Evolutionary conservation across 2,113 vertebrate genomes (phyloP), one percentile per base, ranked within the genome.

Genomic region (Nycticorax nycticorax): DNA sequence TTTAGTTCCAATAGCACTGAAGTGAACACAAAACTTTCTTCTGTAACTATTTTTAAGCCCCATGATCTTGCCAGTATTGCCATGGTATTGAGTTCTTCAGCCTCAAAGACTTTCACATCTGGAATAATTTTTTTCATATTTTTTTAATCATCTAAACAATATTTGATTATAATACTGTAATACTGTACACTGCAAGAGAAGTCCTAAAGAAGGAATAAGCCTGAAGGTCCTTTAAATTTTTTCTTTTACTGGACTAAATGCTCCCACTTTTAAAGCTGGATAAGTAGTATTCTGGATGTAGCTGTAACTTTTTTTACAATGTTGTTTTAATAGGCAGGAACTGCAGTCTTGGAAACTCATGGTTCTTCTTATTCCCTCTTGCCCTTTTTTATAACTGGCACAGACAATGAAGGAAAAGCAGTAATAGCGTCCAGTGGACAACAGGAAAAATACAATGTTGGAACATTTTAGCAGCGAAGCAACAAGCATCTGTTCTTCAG

Each of bases 281-380:
- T 80, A 60, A 92, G 32, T 59, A 63, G 43, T 67, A 37, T 86
- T 74, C 55, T 95, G 64, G 30, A 63, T 92, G 76, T 83, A 59
- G 30, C 85, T 77, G 12, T 67, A 67, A 35, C 56, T 80, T 95
- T 85, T 77, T 77, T 5, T 0, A 30, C 88, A 93, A 84, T 47
- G 50, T 60, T 95, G 68, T 86, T 82, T 81, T 89, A 94, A 55
- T 77, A 91, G 91, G 41, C 91, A 88, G 56, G 72, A 94, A 78
- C 91, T 87, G 27, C 68, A 81, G 76, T 75, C 76, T 68, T 81
- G 85, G 91, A 93, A 95, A 81, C 79, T 92, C 75, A 59, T 92
- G 88, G 24, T 83, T 77, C 19, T 92, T 88, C 50, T 92, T 95
- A 86, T 15, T 96, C 85, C 76, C 76, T 91, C 48, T 66, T 96